These are phyloP conservation scores for Margarornis squamiger DNA, from an alignment of 2,797 vertebrate genomes.

Conservation along the genomic window DNA sequence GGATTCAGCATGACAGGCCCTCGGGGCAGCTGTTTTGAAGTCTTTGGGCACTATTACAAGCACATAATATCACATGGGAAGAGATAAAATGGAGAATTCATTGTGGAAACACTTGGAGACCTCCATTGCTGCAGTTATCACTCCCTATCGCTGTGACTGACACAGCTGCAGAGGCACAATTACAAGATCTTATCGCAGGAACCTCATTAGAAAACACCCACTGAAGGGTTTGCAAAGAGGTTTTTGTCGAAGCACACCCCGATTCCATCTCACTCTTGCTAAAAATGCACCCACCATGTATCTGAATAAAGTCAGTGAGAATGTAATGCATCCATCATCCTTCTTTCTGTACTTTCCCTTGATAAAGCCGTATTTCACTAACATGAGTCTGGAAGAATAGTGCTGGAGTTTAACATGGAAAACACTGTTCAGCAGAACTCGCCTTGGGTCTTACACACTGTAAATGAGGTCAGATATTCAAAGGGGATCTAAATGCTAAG, in stretches of 20 bases:
- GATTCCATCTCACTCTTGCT: not conserved
- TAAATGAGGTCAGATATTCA: slow-evolving; percentile 34
- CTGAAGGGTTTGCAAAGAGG: not conserved
- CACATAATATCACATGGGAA: not conserved
- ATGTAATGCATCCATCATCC: not conserved
- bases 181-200: not conserved
- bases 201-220: not conserved
- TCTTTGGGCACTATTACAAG: not conserved
- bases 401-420: not conserved
- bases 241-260: not conserved
- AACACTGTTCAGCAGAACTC: not conserved
- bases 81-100: not conserved
- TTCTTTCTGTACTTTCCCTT: not conserved
- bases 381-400: not conserved
- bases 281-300: not conserved
- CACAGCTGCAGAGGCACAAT: not conserved
- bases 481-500: not conserved
- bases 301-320: not conserved
- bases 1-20: not conserved
- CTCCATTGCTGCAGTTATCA: not conserved
- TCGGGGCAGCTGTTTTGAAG: not conserved
- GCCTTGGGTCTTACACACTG: not conserved
- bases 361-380: not conserved
- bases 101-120: not conserved
- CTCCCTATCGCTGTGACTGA: not conserved